Evolutionary conservation across 2,113 vertebrate species (phyloP), one percentile per base, ranked within the genome.

Genomic region (Tricholaema leucomelas): DNA sequence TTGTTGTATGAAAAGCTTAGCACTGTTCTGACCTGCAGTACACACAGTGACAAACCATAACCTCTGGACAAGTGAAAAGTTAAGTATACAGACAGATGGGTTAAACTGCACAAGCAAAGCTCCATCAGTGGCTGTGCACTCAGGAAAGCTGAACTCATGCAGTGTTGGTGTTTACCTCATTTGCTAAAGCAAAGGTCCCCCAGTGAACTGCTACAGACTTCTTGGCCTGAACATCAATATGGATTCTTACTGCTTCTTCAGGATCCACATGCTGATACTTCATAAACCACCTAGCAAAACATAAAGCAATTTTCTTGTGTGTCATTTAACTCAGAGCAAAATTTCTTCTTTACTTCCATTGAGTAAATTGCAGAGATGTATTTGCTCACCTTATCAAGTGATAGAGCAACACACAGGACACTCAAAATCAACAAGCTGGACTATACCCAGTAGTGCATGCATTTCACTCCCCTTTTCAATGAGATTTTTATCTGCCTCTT

Each of bases 141-240:
- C 56, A 48, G n/a, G 40, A 67, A 67, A 80, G 44, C 18, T 78
- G 27, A 90, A 67, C 33, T 88, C 17, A 2, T 12, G 27, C 8
- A 61, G 4, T 9, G 6, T 18, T 33, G 60, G 84, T 74, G 95
- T 96, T 79, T 95, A 99, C 99, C 98, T 99, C 99, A 70, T 99
- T 98, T 66, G 99, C 98, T 70, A 99, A 98, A 72, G 98, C 98
- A 92, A 99, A 99, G 16, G 99, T 99, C 72, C 99, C 99, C 99
- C 99, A 99, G 17, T 99, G 99, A 96, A 99, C 98, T 50, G 98
- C 99, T 83, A 99, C 85, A 5, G 99, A 99, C 84, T 98, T 98
- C 97, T 98, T 99, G 63, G 99, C 96, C 92, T 98, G 98, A 87
- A 99, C 96, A 87, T 99, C 99, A 33, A 98, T 97, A 90, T 99